Base-by-base conservation (phyloP, 2,113 vertebrate species). In the Argyrosomus japonicus region DNA sequence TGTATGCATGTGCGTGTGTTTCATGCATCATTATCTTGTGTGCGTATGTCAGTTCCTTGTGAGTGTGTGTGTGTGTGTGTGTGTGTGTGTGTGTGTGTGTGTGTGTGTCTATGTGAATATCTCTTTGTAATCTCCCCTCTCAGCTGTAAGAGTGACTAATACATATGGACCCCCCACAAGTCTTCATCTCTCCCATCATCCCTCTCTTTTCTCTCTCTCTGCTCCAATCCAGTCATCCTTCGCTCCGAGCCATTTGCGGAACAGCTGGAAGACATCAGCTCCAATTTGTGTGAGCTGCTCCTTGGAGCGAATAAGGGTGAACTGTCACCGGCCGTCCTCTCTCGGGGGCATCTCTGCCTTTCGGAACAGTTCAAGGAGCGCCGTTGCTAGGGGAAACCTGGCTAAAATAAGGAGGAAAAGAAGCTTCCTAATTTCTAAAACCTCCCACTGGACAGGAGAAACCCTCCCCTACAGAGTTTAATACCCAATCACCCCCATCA, bases 201-300 rank as follows among this genome's bases (percentile, higher is more conserved):
- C 61, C 56, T 63, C 54, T 71, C 27, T 45, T 1, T 13, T 47
- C 48, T 83, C 69, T 68, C 43, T 69, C 51, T 65, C 47, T 69
- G 69, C 79, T 71, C 60, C 75, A 56, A 87, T 79, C 77, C 68
- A 79, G 60, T 45, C 85, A 82, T 80, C 81, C 61, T 77, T 70
- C 25, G 11, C 75, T 87, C 64, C 19, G 40, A 72, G 68, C 61
- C 87, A 74, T 90, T 91, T 86, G 79, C 18, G 5, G 73, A 86
- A 85, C 93, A 91, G 89, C 87, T 91, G 85, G 86, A 89, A 88
- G 60, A 87, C 78, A 93, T 93, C 91, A 91, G 69, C 76, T 90
- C 76, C 82, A 87, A 88, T 90, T 70, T 91, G 84, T 79, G 85
- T 86, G 87, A 90, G 83, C 68, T 79, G 89, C 87, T 91, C 84